These are phyloP conservation scores for Amphimedon queenslandica DNA, from an alignment of 37 sponge, comb jelly and placozoan genomes.

Conservation along the genomic window DNA sequence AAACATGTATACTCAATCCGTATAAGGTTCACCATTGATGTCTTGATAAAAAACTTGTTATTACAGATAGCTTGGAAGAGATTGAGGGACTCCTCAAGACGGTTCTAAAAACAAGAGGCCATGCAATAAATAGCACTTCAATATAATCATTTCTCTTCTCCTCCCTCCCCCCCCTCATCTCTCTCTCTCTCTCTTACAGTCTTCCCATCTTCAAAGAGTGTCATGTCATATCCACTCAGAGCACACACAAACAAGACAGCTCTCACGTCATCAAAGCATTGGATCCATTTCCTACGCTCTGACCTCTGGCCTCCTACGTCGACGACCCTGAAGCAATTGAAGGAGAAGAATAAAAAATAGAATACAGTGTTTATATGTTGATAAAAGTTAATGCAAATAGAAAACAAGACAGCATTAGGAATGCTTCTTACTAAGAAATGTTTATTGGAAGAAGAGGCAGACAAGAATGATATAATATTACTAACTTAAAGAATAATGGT, in stretches of 20 bases:
- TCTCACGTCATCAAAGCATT: constrained; percentile 97
- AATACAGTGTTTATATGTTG: no score
- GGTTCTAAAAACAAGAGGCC: constrained; percentile 60
- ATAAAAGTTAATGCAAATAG: no score
- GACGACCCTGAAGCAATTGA: constrained; percentile 90
- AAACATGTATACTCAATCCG: background rate
- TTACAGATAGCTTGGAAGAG: constrained; percentile 97
- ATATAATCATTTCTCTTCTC: background rate
- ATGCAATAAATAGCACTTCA: background rate
- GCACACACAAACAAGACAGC: constrained; percentile 96
- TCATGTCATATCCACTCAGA: constrained; percentile 97
- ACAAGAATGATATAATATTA: no score
- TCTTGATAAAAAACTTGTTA: constrained; percentile 95
- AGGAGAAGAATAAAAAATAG: no score
- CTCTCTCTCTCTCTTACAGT: constrained; percentile 69
- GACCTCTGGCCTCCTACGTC: constrained; percentile 99
- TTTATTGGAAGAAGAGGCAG: no score
- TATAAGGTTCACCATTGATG: constrained; percentile 82
- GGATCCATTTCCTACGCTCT: constrained; percentile 98
- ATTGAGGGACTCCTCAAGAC: constrained; percentile 87
- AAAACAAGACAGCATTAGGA: no score
- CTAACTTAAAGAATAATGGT: no score
- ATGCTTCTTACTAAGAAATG: no score
- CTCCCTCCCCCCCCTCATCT: no score
- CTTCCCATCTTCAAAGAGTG: constrained; percentile 87